Base-by-base conservation (phyloP, 2,888 invertebrate species). In the Pristionchus maxplancki region DNA sequence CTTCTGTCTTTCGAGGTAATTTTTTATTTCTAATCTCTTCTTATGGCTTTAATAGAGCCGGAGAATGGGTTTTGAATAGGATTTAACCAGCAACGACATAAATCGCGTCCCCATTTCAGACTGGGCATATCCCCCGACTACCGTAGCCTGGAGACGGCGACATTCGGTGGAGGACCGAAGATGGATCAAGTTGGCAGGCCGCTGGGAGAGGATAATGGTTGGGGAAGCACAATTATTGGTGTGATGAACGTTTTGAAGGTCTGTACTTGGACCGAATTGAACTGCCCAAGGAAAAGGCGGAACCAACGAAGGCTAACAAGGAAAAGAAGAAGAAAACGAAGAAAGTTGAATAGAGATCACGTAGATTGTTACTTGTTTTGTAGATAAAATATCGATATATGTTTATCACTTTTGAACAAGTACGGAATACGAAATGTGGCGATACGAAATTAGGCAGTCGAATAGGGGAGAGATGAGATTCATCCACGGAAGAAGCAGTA, bases 1-100 rank as follows among this genome's bases (percentile, higher is more conserved):
- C 31, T 96, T 96, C 90, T 95, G 98, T 89, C 95, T 99, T 90
- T 93, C 95, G 89, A 94, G 93, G 93, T 93, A 20, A 31, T 44
- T 31, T 48, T 89, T n/a, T 20, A 34, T 50, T 24, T 50, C 28
- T n/a, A n/a, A n/a, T n/a, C n/a, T n/a, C n/a, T n/a, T n/a, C n/a
- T n/a, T n/a, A n/a, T n/a, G n/a, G n/a, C n/a, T n/a, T n/a, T n/a
- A n/a, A n/a, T n/a, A n/a, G n/a, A n/a, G n/a, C n/a, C n/a, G n/a
- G n/a, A n/a, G n/a, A n/a, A n/a, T n/a, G n/a, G n/a, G n/a, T n/a
- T n/a, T n/a, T n/a, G n/a, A n/a, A n/a, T n/a, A n/a, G n/a, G n/a
- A n/a, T n/a, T n/a, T n/a, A 78, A 53, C 11, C 17, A 83, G 58
- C 37, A 34, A 67, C 28, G 64, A 64, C 13, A 28, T 6, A n/a